Conservation (phyloP, 2,888 invertebrate species). For the Lithophane ornitopus region DNA sequence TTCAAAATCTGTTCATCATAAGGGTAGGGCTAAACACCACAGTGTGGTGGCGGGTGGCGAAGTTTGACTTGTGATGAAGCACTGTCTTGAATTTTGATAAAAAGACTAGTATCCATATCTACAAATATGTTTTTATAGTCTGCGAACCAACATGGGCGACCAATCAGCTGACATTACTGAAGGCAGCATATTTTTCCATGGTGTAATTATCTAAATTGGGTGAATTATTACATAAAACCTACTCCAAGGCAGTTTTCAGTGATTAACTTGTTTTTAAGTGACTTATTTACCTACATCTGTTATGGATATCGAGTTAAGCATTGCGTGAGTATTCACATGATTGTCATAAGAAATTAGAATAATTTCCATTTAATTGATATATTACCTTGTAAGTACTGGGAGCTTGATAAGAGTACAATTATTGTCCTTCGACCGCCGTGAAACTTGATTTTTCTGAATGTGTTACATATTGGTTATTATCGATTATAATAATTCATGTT, state of each 20-base stretch:
- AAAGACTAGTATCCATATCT: slow-evolving; percentile 29
- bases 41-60: no score
- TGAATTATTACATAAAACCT: slow-evolving; percentile 88
- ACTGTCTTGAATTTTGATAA: neutral
- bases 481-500: slow-evolving; percentile 11
- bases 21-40: no score
- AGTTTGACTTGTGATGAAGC: no score
- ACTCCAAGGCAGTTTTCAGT: slow-evolving; percentile 66
- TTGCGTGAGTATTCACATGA: slow-evolving; percentile 67
- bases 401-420: slow-evolving; percentile 65
- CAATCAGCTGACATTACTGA: slow-evolving; percentile 87
- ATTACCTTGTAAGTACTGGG: slow-evolving; percentile 65
- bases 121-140: slow-evolving; percentile 27
- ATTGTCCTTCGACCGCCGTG: slow-evolving; percentile 46
- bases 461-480: neutral
- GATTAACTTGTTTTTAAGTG: slow-evolving; percentile 63
- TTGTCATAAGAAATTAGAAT: slow-evolving; percentile 48
- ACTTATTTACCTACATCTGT: slow-evolving; percentile 59
- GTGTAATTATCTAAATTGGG: slow-evolving; percentile 79
- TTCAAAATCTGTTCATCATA: no score
- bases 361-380: slow-evolving; percentile 30
- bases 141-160: slow-evolving; percentile 72
- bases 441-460: slow-evolving; percentile 13
- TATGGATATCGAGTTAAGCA: slow-evolving; percentile 68
- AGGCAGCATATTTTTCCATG: slow-evolving; percentile 84